Evolutionary conservation across 1,140 invertebrate species (phyloP).

Genomic region (Camponotus vicinus): DNA sequence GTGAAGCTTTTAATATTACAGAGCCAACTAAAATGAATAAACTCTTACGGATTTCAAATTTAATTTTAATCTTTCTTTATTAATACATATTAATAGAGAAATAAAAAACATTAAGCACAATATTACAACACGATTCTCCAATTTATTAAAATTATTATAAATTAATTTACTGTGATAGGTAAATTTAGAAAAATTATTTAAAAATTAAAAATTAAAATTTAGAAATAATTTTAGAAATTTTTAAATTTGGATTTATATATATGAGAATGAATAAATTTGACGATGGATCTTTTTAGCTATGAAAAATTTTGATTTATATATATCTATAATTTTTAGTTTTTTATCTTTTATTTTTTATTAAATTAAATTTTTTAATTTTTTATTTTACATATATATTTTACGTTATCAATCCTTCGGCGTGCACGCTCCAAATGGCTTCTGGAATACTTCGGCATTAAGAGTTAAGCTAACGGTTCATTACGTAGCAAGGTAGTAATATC

Average conservation of each 20-base stretch:
- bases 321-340: no score
- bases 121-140: no score
- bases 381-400: not conserved
- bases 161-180: not conserved
- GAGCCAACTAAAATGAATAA: not conserved
- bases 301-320: not conserved
- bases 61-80: not conserved
- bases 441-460: conserved; percentile 57
- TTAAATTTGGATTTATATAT: not conserved
- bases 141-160: not conserved
- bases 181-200: not conserved
- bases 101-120: not conserved
- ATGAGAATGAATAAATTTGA: not conserved
- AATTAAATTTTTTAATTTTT: no score
- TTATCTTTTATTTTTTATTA: no score
- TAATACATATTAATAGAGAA: not conserved
- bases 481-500: conserved; percentile 60
- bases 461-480: conserved; percentile 63
- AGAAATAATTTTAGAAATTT: not conserved
- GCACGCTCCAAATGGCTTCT: conserved; percentile 51
- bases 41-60: not conserved
- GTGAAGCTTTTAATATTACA: not conserved
- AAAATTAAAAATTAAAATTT: no score
- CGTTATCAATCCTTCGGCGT: conserved; percentile 21
- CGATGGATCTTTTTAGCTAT: not conserved